Conservation (phyloP, 1,140 invertebrate species). For the Teleogryllus occipitalis region DNA sequence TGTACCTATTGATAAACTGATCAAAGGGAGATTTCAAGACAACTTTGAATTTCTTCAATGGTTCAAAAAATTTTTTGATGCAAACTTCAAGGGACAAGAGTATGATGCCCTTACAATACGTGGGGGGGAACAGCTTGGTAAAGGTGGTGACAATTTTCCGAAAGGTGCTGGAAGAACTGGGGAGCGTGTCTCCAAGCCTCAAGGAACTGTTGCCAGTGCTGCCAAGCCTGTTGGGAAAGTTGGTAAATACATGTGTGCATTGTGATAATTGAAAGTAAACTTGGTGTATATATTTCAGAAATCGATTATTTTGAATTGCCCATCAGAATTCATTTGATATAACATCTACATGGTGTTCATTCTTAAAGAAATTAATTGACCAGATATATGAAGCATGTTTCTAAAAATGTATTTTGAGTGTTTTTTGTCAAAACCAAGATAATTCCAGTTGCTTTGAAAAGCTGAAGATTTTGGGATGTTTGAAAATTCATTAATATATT, state of each 20-base stretch:
- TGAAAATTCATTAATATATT: too few relatives aligned
- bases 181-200: constrained; percentile 34
- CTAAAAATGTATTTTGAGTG: too few relatives aligned
- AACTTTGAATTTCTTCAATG: constrained; percentile 99
- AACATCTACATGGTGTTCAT: too few relatives aligned
- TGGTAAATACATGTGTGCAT: constrained; percentile 38
- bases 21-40: constrained; percentile 94
- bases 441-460: too few relatives aligned
- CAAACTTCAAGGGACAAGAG: constrained; percentile 87
- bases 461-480: too few relatives aligned
- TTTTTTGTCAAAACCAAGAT: too few relatives aligned
- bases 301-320: too few relatives aligned
- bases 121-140: constrained; percentile 73
- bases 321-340: too few relatives aligned
- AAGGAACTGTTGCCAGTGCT: constrained; percentile 33
- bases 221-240: constrained; percentile 34
- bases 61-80: constrained; percentile 99
- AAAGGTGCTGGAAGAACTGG: constrained; percentile 37
- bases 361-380: too few relatives aligned
- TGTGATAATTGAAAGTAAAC: constrained; percentile 10
- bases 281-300: too few relatives aligned
- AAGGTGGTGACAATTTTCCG: constrained; percentile 48
- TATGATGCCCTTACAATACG: constrained; percentile 84
- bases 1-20: constrained; percentile 79
- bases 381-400: too few relatives aligned